Conservation (phyloP, 2,113 vertebrate species). For the Marmota monax region DNA sequence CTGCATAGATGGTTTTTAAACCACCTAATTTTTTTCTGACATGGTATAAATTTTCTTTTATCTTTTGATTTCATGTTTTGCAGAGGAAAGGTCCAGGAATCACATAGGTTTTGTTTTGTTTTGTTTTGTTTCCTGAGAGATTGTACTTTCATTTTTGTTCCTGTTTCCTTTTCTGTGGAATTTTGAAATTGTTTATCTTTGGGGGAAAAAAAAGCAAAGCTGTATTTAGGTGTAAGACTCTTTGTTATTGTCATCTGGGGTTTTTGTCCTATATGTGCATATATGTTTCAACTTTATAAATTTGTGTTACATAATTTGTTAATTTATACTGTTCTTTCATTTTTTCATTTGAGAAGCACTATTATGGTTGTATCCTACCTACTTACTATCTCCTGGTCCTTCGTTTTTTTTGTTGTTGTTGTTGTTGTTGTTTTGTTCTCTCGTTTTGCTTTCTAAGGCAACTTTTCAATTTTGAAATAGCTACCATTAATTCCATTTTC, state of each 20-base stretch:
- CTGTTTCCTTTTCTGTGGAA: background rate
- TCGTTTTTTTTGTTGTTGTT: background rate
- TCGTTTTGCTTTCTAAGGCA: background rate
- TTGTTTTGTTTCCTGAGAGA: background rate
- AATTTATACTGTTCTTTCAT: background rate
- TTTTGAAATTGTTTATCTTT: background rate
- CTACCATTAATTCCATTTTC: background rate
- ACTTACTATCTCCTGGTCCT: background rate
- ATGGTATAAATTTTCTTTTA: background rate
- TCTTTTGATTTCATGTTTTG: background rate
- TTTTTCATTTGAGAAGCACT: background rate
- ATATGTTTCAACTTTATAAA: background rate
- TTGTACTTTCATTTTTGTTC: background rate
- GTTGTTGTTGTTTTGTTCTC: background rate
- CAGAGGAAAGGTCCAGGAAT: background rate
- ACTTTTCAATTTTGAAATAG: constrained; percentile 20
- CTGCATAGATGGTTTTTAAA: background rate
- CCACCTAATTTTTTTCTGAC: background rate
- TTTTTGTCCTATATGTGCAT: background rate
- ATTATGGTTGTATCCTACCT: background rate
- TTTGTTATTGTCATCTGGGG: background rate
- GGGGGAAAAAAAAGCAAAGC: background rate
- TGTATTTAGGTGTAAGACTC: background rate
- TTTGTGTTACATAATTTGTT: background rate
- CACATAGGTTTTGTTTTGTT: background rate